Conservation (phyloP, 2,113 vertebrate genomes). For the Centropus unirufus region DNA sequence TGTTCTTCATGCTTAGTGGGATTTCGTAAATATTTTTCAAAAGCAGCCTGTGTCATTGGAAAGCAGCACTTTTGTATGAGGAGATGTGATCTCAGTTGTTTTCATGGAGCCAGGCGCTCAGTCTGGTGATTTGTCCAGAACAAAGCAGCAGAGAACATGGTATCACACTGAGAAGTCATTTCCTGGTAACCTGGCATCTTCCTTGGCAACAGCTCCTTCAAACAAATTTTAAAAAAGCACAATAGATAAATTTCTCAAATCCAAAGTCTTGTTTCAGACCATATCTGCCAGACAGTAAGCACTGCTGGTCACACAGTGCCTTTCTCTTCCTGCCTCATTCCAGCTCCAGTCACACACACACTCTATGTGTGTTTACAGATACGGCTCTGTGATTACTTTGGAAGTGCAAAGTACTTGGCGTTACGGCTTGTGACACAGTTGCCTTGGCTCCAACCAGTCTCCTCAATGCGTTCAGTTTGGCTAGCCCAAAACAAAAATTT, state of each 20-base stretch:
- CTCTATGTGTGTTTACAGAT: not conserved
- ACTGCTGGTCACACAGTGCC: not conserved
- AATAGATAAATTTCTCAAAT: constrained; percentile 21
- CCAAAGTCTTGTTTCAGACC: not conserved
- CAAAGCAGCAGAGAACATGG: not conserved
- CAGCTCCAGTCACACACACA: not conserved
- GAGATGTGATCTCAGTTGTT: not conserved
- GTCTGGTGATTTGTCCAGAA: not conserved
- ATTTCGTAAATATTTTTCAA: not conserved
- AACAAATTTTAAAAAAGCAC: constrained; percentile 14
- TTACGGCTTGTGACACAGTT: not conserved
- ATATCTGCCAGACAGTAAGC: not conserved
- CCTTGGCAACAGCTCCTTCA: constrained; percentile 34
- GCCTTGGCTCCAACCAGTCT: not conserved
- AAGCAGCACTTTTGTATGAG: not conserved
- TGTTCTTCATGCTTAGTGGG: not conserved
- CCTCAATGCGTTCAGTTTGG: not conserved
- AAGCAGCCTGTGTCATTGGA: not conserved
- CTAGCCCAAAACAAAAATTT: not conserved
- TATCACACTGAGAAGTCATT: not conserved
- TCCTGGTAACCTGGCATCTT: constrained; percentile 49
- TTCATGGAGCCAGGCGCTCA: not conserved
- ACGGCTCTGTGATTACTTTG: constrained; percentile 39
- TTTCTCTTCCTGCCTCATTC: constrained; percentile 35
- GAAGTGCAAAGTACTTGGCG: not conserved